Evolutionary conservation across 92 coral and sea anemone genomes (phyloP).

Genomic region (Parazoanthus swiftii): DNA sequence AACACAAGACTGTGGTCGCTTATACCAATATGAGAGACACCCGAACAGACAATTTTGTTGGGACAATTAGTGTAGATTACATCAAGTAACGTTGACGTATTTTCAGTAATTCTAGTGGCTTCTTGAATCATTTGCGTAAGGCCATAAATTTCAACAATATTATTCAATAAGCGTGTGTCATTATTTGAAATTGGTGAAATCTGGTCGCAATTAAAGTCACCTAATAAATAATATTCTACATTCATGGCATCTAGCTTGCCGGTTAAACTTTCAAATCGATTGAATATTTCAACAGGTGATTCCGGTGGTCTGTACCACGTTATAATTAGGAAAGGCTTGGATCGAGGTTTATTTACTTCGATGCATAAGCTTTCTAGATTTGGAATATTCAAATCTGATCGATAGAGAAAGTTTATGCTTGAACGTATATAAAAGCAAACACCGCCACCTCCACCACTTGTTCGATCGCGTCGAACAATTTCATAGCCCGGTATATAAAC

Average conservation of each 20-base stretch:
- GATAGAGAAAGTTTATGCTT: constrained; percentile 29
- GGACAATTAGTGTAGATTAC: constrained; percentile 43
- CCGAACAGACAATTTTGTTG: constrained; percentile 19
- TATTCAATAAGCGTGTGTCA: not conserved
- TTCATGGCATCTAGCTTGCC: too few species aligned
- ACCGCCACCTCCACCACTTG: constrained; percentile 44
- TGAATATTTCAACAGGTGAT: constrained; percentile 6
- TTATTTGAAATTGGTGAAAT: constrained; percentile 28
- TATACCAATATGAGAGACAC: constrained; percentile 38
- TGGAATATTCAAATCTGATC: constrained; percentile 29
- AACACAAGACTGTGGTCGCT: constrained; percentile 2
- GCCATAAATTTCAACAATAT: constrained; percentile 46
- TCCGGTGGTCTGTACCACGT: constrained; percentile 54
- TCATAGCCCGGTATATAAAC: constrained; percentile 42
- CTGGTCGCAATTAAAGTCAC: too few species aligned
- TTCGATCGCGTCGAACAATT: constrained; percentile 31
- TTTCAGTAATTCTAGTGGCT: too few species aligned
- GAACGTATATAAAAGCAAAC: constrained; percentile 51
- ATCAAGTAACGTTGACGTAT: too few species aligned
- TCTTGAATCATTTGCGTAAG: constrained; percentile 21
- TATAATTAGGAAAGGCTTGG: constrained; percentile 44
- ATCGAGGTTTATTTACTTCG: constrained; percentile 37
- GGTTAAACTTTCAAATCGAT: too few species aligned
- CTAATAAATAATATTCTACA: too few species aligned
- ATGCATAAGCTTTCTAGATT: constrained; percentile 44